Evolutionary conservation across 2,888 invertebrate species (phyloP), one percentile per base, ranked within the genome.

Genomic region (Timema podura): DNA sequence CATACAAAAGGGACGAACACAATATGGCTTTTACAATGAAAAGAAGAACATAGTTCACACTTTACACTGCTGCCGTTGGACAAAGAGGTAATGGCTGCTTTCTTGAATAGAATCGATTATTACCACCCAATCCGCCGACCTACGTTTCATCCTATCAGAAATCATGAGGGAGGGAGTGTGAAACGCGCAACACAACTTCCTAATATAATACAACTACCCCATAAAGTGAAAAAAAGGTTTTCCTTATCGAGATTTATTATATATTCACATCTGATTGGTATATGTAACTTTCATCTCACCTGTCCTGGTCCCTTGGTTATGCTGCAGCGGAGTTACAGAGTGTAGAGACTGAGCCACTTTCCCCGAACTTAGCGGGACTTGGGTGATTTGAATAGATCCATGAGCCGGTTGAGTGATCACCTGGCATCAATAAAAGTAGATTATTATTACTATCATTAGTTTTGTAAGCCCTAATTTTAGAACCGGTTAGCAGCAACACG

Each of bases 331-430:
- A 48, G 70, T 66, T 30, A 72, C 68, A 15, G 47, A 64, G 67
- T 71, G 74, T 13, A 71, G 45, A 11, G 72, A 54, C 54, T 69
- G 71, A 6, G 70, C 66, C 15, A 70, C 46, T 48, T 72, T 70
- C 15, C 66, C 67, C n/a, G 70, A 57, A 57, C 71, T 70, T 46
- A 73, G 70, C 61, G 74, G 74, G 45, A 74, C 72, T 65, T 75
- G 75, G 9, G 75, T 72, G 8, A 75, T 71, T 61, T 78, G 77
- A 69, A 77, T 77, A n/a, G 79, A 76, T 30, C 30, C 44, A 65
- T 15, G 46, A n/a, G 7, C 7, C n/a, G 51, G 45, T 45, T 67
- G 45, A 13, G 51, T 54, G 44, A 45, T 44, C 44, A 61, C 61
- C 61, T 44, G 11, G 9, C 61, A 13, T 13, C 30, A 30, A 30